Conservation (phyloP, 53 echinoderm and acorn worm species). For the Antedon mediterranea region DNA sequence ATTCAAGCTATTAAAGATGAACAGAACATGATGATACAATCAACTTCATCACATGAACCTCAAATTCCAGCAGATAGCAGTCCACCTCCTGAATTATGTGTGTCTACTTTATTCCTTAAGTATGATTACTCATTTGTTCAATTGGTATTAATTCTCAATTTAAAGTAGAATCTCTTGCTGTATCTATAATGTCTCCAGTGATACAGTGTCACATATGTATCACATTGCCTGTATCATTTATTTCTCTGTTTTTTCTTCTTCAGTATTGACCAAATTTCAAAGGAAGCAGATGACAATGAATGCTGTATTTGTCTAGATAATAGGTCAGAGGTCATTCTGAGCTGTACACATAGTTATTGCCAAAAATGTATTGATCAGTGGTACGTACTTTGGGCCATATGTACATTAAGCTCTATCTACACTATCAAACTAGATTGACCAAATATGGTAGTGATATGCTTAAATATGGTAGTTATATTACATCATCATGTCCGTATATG, state of each 20-base stretch:
- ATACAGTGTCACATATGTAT: too few relatives aligned
- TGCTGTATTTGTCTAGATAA: slow-evolving; percentile 53
- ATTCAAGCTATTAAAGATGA: slow-evolving; percentile 15
- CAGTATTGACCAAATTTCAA: slow-evolving; percentile 32
- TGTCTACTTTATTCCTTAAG: background rate
- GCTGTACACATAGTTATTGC: slow-evolving; percentile 43
- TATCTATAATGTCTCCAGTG: too few relatives aligned
- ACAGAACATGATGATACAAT: background rate
- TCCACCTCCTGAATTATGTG: background rate
- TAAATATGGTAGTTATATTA: too few relatives aligned
- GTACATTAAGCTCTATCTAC: too few relatives aligned
- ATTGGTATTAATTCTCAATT: too few relatives aligned
- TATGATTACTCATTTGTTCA: background rate
- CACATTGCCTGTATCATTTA: too few relatives aligned
- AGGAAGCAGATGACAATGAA: slow-evolving; percentile 31
- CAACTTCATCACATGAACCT: background rate
- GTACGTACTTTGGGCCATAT: slow-evolving; percentile 4
- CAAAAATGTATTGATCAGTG: slow-evolving; percentile 39
- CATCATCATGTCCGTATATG: too few relatives aligned
- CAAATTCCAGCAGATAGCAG: background rate
- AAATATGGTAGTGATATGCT: too few relatives aligned
- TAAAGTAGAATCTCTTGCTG: too few relatives aligned
- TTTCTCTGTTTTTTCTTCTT: background rate
- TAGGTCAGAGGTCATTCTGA: slow-evolving; percentile 29
- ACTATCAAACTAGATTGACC: too few relatives aligned